phyloP scores from a whole-genome alignment of 1,140 invertebrate species.

The Akabosia matsudoensis region DNA sequence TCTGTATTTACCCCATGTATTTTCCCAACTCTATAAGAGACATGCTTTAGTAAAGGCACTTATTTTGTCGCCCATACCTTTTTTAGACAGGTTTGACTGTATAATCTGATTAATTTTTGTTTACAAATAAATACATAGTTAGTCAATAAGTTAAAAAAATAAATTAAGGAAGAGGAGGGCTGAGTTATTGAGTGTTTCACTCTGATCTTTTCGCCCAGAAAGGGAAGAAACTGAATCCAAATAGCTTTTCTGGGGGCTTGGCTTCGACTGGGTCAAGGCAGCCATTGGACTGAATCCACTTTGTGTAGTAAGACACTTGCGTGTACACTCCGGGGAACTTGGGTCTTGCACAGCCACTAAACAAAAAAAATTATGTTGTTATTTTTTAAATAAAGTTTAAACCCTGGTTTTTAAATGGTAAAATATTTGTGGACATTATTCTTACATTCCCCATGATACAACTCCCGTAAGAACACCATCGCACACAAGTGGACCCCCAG shows the following conservation, averaged over 20 bases:
- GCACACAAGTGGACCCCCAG: conserved; percentile 33
- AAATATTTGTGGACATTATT: background rate
- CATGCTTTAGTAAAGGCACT: too few species aligned
- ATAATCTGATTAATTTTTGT: too few species aligned
- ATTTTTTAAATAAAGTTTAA: too few species aligned
- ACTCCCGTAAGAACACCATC: conserved; percentile 39
- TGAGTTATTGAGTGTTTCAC: too few species aligned
- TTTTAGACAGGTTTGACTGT: too few species aligned
- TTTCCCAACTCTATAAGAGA: too few species aligned
- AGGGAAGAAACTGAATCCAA: conserved; percentile 13
- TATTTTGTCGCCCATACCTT: too few species aligned
- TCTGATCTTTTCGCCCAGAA: background rate
- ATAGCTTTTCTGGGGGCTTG: conserved; percentile 7
- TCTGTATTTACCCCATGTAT: too few species aligned
- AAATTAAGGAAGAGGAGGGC: too few species aligned
- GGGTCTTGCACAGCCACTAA: conserved; percentile 27
- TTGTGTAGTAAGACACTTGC: conserved; percentile 41
- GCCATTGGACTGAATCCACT: conserved; percentile 43
- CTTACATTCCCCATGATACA: conserved; percentile 41
- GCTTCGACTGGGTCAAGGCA: conserved; percentile 30
- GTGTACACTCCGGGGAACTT: conserved; percentile 41
- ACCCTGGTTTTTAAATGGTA: too few species aligned
- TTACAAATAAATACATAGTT: background rate
- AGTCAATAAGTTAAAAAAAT: conserved; percentile 6
- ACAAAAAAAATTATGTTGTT: background rate